phyloP scores from a whole-genome alignment of 2,113 vertebrate genomes.

The Typhlomys cinereus region DNA sequence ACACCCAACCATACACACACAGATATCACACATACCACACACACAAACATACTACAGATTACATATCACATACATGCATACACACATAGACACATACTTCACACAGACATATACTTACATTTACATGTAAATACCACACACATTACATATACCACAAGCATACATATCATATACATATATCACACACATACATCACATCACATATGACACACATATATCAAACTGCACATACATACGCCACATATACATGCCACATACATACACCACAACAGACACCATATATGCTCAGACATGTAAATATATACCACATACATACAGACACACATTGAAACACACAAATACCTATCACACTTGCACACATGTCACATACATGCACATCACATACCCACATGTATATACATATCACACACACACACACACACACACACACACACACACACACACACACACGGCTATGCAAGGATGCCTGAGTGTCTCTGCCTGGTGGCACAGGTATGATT shows the following conservation, averaged over 20 bases:
- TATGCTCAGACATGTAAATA: too few relatives aligned
- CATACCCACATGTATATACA: neutral
- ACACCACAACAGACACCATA: neutral
- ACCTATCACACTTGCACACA: too few relatives aligned
- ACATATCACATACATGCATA: rapidly evolving
- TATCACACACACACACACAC: neutral
- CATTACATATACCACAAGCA: neutral
- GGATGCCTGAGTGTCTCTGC: rapidly evolving
- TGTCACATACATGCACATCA: too few relatives aligned
- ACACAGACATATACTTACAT: too few relatives aligned
- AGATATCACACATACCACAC: too few relatives aligned
- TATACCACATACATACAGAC: neutral
- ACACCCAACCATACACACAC: neutral
- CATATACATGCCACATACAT: neutral
- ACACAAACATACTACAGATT: neutral
- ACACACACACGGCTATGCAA: neutral
- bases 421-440: neutral
- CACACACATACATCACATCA: neutral
- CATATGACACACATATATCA: neutral
- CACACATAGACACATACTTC: too few relatives aligned
- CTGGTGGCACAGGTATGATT: neutral
- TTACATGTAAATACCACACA: neutral
- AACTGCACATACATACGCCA: too few relatives aligned
- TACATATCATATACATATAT: neutral
- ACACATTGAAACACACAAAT: neutral